Conservation (phyloP, 2,888 invertebrate genomes). For the Dynastes hyllus region DNA sequence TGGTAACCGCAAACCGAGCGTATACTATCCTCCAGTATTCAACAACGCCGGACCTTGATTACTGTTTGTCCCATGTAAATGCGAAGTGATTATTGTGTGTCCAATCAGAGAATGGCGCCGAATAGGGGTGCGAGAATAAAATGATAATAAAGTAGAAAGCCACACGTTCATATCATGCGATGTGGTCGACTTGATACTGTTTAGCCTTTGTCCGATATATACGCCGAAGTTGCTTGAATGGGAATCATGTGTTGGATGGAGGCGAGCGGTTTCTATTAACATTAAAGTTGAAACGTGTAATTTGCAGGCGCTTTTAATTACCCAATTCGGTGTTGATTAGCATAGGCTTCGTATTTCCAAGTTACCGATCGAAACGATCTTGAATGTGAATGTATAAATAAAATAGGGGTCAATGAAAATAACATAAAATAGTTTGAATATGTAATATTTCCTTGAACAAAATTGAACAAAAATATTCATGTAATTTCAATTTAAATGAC, state of each 20-base stretch:
- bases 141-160: constrained; percentile 30
- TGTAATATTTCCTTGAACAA: too few relatives aligned
- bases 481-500: too few relatives aligned
- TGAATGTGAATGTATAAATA: too few relatives aligned
- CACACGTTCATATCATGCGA: background rate
- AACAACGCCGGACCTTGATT: constrained; percentile 23
- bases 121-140: background rate
- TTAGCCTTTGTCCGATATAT: background rate
- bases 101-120: constrained; percentile 23
- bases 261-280: too few relatives aligned
- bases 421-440: too few relatives aligned
- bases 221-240: background rate
- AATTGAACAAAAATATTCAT: too few relatives aligned
- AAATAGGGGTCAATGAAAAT: too few relatives aligned
- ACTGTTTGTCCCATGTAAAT: constrained; percentile 40
- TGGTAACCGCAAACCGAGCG: constrained; percentile 19
- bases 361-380: too few relatives aligned
- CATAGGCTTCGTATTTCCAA: too few relatives aligned
- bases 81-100: constrained; percentile 37
- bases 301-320: too few relatives aligned
- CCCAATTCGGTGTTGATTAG: too few relatives aligned
- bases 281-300: too few relatives aligned
- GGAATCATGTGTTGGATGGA: background rate
- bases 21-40: background rate
- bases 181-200: background rate